Percentiles rank a stretch among this genome's conserved stretches.
Conservation (phyloP, 37 sponge, comb jelly and placozoan species). For the Cliona cf. orientalis region DNA sequence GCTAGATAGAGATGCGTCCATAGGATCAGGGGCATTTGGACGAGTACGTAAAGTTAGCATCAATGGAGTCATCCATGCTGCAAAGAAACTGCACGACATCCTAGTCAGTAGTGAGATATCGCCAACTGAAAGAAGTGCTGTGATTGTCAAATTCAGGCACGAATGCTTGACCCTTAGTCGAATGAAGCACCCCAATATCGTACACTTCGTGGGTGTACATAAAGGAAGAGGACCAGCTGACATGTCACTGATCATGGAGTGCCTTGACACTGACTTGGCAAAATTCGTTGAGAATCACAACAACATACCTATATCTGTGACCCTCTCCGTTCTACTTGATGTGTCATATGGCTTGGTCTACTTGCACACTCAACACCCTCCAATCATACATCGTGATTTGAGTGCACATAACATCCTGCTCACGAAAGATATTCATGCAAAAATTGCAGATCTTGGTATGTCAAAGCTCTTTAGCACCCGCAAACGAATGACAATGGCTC, state of each 20-base stretch:
- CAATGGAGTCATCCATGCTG: no score
- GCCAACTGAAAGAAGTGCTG: no score
- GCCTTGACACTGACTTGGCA: not conserved
- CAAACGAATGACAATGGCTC: not conserved
- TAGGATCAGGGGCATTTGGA: no score
- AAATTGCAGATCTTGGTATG: conserved; percentile 49
- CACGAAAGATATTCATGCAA: conserved; percentile 9
- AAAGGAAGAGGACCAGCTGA: no score
- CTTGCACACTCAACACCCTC: conserved; percentile 22
- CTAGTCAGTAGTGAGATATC: no score
- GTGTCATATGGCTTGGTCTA: conserved; percentile 19
- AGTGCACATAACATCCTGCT: conserved; percentile 35
- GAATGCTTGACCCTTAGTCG: no score
- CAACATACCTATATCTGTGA: conserved; percentile 4
- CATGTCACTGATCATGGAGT: conserved; percentile 43
- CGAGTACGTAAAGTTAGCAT: no score
- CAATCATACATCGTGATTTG: conserved; percentile 52
- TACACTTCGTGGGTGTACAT: no score
- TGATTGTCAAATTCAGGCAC: no score
- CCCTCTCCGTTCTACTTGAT: conserved; percentile 22
- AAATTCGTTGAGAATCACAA: not conserved
- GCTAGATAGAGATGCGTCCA: no score
- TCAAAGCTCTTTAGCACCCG: not conserved
- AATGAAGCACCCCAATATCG: no score
- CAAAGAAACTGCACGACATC: no score